Evolutionary conservation across 1,140 invertebrate genomes (phyloP).

Genomic region (Cotesia vestalis): DNA sequence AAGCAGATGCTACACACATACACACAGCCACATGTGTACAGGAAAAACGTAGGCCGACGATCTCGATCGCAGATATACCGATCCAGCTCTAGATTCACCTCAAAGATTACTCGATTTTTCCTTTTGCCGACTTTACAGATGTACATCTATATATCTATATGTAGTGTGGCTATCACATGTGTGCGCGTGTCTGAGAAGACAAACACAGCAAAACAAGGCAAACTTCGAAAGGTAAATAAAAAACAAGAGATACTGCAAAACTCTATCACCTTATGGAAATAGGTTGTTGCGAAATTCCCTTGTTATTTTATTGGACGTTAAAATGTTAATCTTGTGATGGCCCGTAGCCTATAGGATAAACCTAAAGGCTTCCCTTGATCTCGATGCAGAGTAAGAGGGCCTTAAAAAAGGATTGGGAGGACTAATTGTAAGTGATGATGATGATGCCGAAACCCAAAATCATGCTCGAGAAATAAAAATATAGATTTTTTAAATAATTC

Average conservation of each 20-base stretch:
- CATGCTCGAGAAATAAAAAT: slow-evolving; percentile 3
- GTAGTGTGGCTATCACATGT: background rate
- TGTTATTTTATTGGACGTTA: too few species aligned
- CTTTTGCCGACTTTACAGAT: background rate
- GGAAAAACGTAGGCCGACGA: slow-evolving; percentile 43
- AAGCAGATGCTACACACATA: slow-evolving; percentile 52
- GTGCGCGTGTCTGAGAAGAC: slow-evolving; percentile 30
- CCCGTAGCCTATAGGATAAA: too few species aligned
- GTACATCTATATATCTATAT: background rate
- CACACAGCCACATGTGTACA: too few species aligned
- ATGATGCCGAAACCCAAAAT: slow-evolving; percentile 2
- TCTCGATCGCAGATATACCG: slow-evolving; percentile 53
- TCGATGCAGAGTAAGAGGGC: too few species aligned
- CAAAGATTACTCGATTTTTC: slow-evolving; percentile 1
- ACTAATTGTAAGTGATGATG: slow-evolving; percentile 3
- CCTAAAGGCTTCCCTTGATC: too few species aligned
- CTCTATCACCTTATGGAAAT: too few species aligned
- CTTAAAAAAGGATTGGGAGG: too few species aligned
- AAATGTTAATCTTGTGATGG: too few species aligned
- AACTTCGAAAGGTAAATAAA: too few species aligned
- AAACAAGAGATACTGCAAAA: too few species aligned
- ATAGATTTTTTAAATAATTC: background rate
- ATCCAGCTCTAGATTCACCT: slow-evolving; percentile 47
- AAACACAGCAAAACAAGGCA: too few species aligned
- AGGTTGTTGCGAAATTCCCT: too few species aligned